These are phyloP conservation scores for Eupithecia inturbata DNA, from an alignment of 2,888 invertebrate genomes.

Conservation along the genomic window DNA sequence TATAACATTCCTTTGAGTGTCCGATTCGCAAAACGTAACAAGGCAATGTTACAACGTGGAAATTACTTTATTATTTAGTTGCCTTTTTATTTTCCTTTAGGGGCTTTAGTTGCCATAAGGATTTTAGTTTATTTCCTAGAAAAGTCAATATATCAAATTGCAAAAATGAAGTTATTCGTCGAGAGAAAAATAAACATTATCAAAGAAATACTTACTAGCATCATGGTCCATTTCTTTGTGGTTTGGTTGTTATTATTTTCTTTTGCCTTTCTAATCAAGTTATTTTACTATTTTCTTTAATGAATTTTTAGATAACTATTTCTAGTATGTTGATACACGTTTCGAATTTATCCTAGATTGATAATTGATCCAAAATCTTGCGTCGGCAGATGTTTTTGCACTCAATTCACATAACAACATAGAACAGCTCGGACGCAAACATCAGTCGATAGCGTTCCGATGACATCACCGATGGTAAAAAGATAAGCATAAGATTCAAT, in stretches of 20 bases:
- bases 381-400: background rate
- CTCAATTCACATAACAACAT: background rate
- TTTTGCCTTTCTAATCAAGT: background rate
- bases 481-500: conserved; percentile 5
- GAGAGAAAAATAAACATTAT: no score
- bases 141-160: no score
- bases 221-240: no score
- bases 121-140: no score
- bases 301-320: no score
- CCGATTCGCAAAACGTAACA: no score
- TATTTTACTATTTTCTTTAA: background rate
- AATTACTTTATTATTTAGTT: background rate
- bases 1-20: no score
- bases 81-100: background rate
- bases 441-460: background rate
- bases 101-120: background rate
- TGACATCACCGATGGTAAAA: conserved; percentile 3
- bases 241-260: background rate
- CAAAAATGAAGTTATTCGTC: no score
- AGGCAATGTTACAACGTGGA: no score
- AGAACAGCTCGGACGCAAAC: background rate
- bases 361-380: background rate
- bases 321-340: background rate
- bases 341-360: background rate
- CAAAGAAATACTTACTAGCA: no score